These are phyloP conservation scores for Megaptera novaeangliae DNA, from an alignment of 2,113 vertebrate species.

Conservation along the genomic window DNA sequence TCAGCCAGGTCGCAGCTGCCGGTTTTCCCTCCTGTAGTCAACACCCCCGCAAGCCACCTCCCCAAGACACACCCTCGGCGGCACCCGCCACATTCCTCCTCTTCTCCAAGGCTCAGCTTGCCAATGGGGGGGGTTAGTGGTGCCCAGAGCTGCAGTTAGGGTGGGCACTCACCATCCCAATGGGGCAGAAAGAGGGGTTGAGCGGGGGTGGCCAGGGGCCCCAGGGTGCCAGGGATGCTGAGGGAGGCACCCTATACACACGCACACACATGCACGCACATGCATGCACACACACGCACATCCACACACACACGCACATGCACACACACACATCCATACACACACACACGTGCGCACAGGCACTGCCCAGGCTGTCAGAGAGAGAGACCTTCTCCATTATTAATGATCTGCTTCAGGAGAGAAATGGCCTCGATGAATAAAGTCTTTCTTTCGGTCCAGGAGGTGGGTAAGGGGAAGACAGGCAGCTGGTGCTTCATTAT, in stretches of 20 bases:
- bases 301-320: too few species aligned
- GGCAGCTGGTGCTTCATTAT: not conserved
- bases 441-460: not conserved
- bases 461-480: accelerated
- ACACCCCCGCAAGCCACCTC: too few species aligned
- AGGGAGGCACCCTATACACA: not conserved
- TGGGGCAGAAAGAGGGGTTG: not conserved
- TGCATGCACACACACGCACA: accelerated
- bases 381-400: not conserved
- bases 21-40: accelerated
- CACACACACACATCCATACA: not conserved
- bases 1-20: not conserved
- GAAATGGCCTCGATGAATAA: not conserved
- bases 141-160: not conserved
- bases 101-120: not conserved
- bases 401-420: not conserved
- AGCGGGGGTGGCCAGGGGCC: not conserved
- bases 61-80: not conserved
- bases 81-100: not conserved
- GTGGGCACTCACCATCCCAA: too few species aligned
- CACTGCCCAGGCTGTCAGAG: not conserved
- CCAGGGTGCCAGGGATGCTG: not conserved
- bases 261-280: accelerated
- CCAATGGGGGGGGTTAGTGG: too few species aligned
- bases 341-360: accelerated